Evolutionary conservation across 2,113 vertebrate genomes (phyloP).

Genomic region (Sialia sialis): DNA sequence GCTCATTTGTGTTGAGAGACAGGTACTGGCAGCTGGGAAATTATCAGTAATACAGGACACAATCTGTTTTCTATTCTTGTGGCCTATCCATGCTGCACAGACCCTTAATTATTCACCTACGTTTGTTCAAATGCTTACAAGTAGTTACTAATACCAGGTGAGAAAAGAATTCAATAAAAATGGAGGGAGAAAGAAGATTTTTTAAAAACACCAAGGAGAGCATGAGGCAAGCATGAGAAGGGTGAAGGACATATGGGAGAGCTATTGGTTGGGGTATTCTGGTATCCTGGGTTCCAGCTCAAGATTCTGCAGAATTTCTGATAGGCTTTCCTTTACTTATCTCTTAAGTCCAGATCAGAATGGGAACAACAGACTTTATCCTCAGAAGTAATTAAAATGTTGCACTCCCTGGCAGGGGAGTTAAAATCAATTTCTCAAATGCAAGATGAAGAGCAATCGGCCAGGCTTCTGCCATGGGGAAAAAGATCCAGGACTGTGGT

Average conservation of each 20-base stretch:
- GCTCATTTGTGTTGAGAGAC: neutral
- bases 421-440: slow-evolving; percentile 56
- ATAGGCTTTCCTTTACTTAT: slow-evolving; percentile 46
- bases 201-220: neutral
- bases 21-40: neutral
- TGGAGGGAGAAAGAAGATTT: neutral
- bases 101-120: neutral
- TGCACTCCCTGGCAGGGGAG: slow-evolving; percentile 37
- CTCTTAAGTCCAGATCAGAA: slow-evolving; percentile 48
- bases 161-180: neutral
- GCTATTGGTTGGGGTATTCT: neutral
- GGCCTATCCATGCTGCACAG: neutral
- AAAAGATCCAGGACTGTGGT: neutral
- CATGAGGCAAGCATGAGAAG: neutral
- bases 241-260: neutral
- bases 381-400: slow-evolving; percentile 58
- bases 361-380: slow-evolving; percentile 28
- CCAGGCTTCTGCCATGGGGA: neutral
- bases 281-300: neutral
- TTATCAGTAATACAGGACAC: neutral
- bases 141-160: neutral
- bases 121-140: neutral
- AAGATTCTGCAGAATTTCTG: slow-evolving; percentile 12
- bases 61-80: neutral
- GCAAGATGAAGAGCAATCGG: neutral